Conservation (phyloP, 2,888 invertebrate genomes). For the Choreutis nemorana region DNA sequence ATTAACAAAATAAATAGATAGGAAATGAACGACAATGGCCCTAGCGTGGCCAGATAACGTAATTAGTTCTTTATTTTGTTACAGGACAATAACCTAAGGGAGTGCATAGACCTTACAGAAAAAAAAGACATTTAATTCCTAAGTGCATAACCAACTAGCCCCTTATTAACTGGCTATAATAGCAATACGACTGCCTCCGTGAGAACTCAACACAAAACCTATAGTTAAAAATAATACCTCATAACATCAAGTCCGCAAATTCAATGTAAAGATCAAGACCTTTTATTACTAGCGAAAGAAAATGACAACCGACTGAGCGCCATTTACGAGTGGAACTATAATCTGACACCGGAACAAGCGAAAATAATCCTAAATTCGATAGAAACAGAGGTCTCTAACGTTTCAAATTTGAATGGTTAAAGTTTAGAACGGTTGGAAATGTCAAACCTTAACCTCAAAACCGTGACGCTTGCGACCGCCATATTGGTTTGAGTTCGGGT, state of each 20-base stretch:
- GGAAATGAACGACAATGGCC: too few relatives aligned
- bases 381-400: neutral
- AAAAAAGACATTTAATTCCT: conserved; percentile 21
- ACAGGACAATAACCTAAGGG: neutral
- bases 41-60: too few relatives aligned
- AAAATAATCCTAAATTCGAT: neutral
- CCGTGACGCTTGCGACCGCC: conserved; percentile 48
- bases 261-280: conserved; percentile 64
- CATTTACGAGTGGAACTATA: conserved; percentile 20
- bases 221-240: conserved; percentile 30
- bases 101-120: conserved; percentile 12
- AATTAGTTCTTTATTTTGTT: too few relatives aligned
- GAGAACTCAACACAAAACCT: conserved; percentile 33
- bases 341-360: neutral
- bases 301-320: conserved; percentile 40
- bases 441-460: conserved; percentile 66
- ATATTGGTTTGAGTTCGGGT: conserved; percentile 40
- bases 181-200: conserved; percentile 28
- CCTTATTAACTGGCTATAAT: conserved; percentile 27
- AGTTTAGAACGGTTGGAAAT: conserved; percentile 49
- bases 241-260: conserved; percentile 22
- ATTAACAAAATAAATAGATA: too few relatives aligned
- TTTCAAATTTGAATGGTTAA: conserved; percentile 8
- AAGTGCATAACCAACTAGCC: conserved; percentile 20
- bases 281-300: conserved; percentile 36